A percentile compares a stretch with the other conserved stretches of the same genome.
Conservation (phyloP, 2,888 invertebrate genomes). For the Phyllotreta cruciferae region DNA sequence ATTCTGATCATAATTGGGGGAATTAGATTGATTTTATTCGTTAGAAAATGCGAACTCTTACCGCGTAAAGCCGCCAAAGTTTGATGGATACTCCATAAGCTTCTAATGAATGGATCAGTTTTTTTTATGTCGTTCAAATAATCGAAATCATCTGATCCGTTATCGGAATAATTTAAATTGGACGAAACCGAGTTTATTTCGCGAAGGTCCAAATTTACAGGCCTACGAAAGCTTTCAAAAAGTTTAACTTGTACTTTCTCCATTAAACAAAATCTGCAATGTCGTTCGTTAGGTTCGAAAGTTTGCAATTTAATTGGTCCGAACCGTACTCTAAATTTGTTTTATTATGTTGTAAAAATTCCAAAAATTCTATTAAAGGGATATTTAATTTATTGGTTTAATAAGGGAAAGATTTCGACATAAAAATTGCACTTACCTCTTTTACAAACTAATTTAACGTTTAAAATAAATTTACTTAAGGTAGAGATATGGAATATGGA, state of each 20-base stretch:
- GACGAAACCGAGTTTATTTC: slow-evolving; percentile 38
- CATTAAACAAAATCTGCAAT: slow-evolving; percentile 9
- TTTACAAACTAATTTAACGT: too few relatives aligned
- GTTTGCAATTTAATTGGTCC: not conserved
- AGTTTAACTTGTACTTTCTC: not conserved
- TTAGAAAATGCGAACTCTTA: slow-evolving; percentile 38
- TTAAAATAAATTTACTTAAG: too few relatives aligned
- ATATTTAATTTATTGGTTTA: too few relatives aligned
- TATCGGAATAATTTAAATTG: slow-evolving; percentile 40
- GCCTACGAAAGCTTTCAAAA: not conserved
- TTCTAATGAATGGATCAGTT: slow-evolving; percentile 48
- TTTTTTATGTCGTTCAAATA: slow-evolving; percentile 32
- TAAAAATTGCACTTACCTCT: too few relatives aligned
- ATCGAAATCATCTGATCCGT: slow-evolving; percentile 29
- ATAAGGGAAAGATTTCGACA: too few relatives aligned
- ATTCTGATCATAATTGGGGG: too few relatives aligned
- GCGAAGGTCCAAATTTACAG: not conserved
- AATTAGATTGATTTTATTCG: too few relatives aligned
- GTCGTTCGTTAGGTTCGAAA: not conserved
- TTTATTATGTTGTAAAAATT: too few relatives aligned
- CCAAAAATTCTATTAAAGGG: too few relatives aligned
- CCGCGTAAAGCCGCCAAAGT: slow-evolving; percentile 51
- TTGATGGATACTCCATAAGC: slow-evolving; percentile 54
- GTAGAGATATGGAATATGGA: too few relatives aligned
- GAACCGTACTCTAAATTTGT: not conserved